Conservation (phyloP, 2,888 invertebrate genomes). For the Eupeodes luniger region DNA sequence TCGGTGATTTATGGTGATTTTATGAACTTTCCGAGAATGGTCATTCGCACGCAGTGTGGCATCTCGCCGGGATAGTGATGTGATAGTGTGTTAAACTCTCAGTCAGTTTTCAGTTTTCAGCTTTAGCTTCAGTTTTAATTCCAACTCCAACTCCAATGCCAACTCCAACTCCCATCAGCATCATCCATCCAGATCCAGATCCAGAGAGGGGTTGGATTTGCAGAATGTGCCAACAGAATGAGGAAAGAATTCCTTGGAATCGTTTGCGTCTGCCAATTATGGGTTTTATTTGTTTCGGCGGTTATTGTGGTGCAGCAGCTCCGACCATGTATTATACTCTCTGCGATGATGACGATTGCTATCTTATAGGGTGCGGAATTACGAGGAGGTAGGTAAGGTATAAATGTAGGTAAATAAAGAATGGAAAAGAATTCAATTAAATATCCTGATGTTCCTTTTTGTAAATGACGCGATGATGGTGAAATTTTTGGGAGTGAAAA, state of each 20-base stretch:
- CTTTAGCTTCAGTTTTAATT: neutral
- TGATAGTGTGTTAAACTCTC: slow-evolving; percentile 17
- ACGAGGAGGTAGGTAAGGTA: too few species aligned
- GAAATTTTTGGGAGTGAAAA: slow-evolving; percentile 35
- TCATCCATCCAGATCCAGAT: neutral
- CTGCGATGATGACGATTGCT: slow-evolving; percentile 30
- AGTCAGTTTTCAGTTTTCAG: neutral
- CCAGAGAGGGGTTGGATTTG: slow-evolving; percentile 22
- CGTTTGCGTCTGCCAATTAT: slow-evolving; percentile 60
- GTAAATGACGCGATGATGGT: neutral
- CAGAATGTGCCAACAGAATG: neutral
- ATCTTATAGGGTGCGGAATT: slow-evolving; percentile 9
- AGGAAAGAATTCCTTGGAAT: slow-evolving; percentile 57
- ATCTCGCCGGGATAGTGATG: slow-evolving; percentile 56
- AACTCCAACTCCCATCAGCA: neutral
- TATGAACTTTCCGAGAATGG: slow-evolving; percentile 72
- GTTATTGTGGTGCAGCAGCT: slow-evolving; percentile 18
- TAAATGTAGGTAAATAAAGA: neutral
- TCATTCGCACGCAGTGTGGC: slow-evolving; percentile 70
- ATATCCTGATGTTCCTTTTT: slow-evolving; percentile 29
- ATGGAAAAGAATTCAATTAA: slow-evolving; percentile 60
- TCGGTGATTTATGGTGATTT: slow-evolving; percentile 75
- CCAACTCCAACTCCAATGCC: neutral
- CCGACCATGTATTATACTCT: neutral
- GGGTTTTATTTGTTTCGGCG: slow-evolving; percentile 57